These are phyloP conservation scores for Myotis brandtii DNA, from an alignment of 2,113 vertebrate species.

Conservation along the genomic window DNA sequence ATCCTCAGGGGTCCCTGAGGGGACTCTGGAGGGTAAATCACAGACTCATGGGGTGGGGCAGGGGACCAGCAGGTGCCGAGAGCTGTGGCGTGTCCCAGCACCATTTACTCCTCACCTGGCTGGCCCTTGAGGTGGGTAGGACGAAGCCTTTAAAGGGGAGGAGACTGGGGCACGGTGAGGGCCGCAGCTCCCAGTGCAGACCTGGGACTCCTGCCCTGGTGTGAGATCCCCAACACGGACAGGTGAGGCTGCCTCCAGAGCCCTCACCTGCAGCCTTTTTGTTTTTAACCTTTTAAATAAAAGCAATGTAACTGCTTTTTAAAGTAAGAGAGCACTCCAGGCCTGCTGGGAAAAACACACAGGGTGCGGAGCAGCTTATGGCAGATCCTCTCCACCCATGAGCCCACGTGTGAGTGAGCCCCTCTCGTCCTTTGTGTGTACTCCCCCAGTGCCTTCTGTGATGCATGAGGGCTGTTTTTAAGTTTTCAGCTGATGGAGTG, in stretches of 20 bases:
- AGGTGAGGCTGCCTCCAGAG: neutral
- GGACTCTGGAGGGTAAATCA: neutral
- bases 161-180: neutral
- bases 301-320: neutral
- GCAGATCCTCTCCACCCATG: fast-evolving
- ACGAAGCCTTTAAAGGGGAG: neutral
- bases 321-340: neutral
- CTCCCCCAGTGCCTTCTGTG: neutral
- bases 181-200: fast-evolving
- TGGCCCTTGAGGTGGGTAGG: neutral
- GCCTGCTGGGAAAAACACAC: neutral
- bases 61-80: neutral
- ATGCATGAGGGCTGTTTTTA: neutral
- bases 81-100: fast-evolving
- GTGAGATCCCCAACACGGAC: neutral
- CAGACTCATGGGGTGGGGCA: neutral
- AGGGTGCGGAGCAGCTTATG: fast-evolving
- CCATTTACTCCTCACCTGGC: neutral
- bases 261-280: neutral
- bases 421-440: neutral
- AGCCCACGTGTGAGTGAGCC: neutral
- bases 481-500: neutral
- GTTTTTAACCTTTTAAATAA: neutral
- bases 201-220: neutral
- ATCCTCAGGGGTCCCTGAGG: neutral